Base-by-base conservation (phyloP, 2,113 vertebrate genomes). In the Erpornis zantholeuca region DNA sequence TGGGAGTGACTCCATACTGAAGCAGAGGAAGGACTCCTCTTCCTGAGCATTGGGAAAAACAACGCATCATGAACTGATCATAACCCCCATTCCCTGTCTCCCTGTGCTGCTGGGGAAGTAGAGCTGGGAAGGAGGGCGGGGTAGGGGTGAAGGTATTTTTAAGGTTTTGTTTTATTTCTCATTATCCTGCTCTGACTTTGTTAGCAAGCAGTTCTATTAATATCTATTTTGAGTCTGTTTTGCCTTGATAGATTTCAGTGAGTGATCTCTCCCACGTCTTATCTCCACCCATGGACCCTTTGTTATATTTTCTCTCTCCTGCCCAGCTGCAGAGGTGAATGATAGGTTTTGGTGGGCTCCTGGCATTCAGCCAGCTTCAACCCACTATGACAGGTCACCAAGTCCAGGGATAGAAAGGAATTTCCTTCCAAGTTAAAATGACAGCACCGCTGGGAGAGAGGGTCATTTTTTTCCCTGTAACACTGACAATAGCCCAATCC, bases 1-100 rank as follows among this genome's bases (percentile, higher is more conserved):
- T 23, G 27, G 45, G 11, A 86, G 8, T 0, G 0, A 44, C 11
- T 2, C 22, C 27, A 44, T 0, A 3, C 4, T 36, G 13, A 6
- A 52, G 19, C 7, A 18, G 7, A 4, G 19, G 6, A 68, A 59
- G 53, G 25, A 60, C 17, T 52, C 22, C 53, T 52, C 27, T 59
- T 16, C 15, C 63, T 52, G 33, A 33, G 33, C 53, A 44, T 18
- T 18, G 18, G 14, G 27, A 77, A 36, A 52, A 77, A 36, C 11
- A 44, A 10, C 1, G 1, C 8, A 20, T 19, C 17, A 44, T 60
- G 63, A 44, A 36, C 36, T 33, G 36, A 12, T 36, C 16, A 36
- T 18, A 9, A 68, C 11, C 4, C 7, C 18, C 45, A 45, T 33
- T 60, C 24, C 22, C 61, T 36, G 11, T 60, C 45, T 52, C 5